Evolutionary conservation across 2,797 vertebrate genomes (phyloP), one percentile per base, ranked within the genome.

Genomic region (Saxicola maurus): DNA sequence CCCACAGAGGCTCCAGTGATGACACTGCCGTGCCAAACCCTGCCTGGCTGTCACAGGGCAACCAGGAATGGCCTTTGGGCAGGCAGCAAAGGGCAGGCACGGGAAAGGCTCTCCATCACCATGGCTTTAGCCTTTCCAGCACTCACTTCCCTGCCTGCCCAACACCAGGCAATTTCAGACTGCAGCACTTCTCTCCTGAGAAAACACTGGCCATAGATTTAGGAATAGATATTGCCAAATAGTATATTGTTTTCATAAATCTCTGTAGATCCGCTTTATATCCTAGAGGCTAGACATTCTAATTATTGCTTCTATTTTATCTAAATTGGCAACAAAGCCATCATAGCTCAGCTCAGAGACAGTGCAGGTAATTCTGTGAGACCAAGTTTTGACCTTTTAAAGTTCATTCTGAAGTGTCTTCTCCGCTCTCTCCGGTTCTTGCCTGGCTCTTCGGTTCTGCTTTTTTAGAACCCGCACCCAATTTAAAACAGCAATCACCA

Each of bases 271-370:
- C 84, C 0, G 30, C 90, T 94, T 86, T 92, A 93, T 93, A 95
- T 94, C 92, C 90, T 94, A 64, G 79, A 86, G 93, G 82, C 90
- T 89, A 90, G 94, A 94, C 95, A 93, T 93, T 94, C 94, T 94
- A 95, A 93, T 94, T 95, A 94, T 95, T 95, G 93, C 94, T 93
- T 95, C 94, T 94, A 78, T 94, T 96, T 95, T 96, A 93, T 95
- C 93, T 96, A 93, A 96, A 96, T 95, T 94, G 94, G 93, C 92
- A 96, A 93, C 92, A 90, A 92, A 95, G 79, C 92, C 76, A 75
- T 96, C 45, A 27, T 56, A 87, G 84, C 95, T 95, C 93, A 86
- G 91, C 93, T 94, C 85, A 52, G 69, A 95, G 92, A 79, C 59
- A 27, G 89, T 83, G 46, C 92, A 95, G 95, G 93, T 96, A 91